phyloP scores from a whole-genome alignment of 2,888 invertebrate genomes.

The Synanthedon myopaeformis region DNA sequence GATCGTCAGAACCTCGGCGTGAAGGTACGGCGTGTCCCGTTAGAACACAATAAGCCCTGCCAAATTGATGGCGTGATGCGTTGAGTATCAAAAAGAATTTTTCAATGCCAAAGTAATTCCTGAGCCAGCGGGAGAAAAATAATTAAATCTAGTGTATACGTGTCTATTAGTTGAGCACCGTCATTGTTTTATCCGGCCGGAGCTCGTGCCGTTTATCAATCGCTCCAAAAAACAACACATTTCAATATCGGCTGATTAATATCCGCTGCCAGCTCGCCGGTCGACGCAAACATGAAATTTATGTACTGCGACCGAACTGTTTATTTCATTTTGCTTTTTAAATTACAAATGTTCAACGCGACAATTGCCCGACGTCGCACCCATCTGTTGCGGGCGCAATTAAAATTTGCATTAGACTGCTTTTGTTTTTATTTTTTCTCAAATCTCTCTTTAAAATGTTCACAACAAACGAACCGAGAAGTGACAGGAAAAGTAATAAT shows the following conservation, averaged over 20 bases:
- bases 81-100: too few relatives aligned
- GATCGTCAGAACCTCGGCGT: too few relatives aligned
- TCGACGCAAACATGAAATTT: conserved; percentile 67
- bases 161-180: conserved; percentile 9
- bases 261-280: conserved; percentile 63
- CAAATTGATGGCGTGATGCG: too few relatives aligned
- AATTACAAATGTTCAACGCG: conserved; percentile 66
- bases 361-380: conserved; percentile 57
- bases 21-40: too few relatives aligned
- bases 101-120: too few relatives aligned
- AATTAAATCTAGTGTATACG: not conserved
- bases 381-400: conserved; percentile 62
- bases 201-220: conserved; percentile 63
- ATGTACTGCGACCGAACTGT: conserved; percentile 65
- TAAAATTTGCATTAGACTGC: conserved; percentile 13
- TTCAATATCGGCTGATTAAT: conserved; percentile 71
- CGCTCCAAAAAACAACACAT: conserved; percentile 68
- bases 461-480: conserved; percentile 52
- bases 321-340: conserved; percentile 68
- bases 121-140: not conserved
- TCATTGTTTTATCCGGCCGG: conserved; percentile 61
- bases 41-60: too few relatives aligned
- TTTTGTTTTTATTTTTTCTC: conserved; percentile 1
- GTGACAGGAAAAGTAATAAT: conserved; percentile 56
- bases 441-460: not conserved